A percentile compares a stretch with the other conserved stretches of the same genome.
phyloP scores from a whole-genome alignment of 1,140 invertebrate genomes.

The Tetranychus cinnabarinus region DNA sequence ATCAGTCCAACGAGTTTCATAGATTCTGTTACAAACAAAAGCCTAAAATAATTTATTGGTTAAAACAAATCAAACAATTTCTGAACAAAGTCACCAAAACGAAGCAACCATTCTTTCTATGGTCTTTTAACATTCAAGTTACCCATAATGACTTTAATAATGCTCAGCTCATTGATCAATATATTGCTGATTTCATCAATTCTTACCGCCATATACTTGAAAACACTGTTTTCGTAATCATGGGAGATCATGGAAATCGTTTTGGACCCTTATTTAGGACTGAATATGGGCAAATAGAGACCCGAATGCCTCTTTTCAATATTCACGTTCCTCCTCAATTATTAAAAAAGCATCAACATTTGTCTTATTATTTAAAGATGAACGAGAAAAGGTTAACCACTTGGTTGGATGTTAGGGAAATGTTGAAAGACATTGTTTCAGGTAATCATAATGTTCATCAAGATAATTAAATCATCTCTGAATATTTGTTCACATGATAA shows the following conservation, averaged over 20 bases:
- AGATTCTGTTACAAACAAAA: constrained; percentile 6
- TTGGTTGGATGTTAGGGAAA: constrained; percentile 16
- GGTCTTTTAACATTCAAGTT: constrained; percentile 2
- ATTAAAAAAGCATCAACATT: constrained; percentile 10
- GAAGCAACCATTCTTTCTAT: constrained; percentile 12
- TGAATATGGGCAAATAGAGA: constrained; percentile 16
- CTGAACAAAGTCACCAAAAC: constrained; percentile 11
- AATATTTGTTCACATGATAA: background rate
- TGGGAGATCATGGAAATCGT: constrained; percentile 9
- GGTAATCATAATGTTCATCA: background rate
- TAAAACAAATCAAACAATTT: constrained; percentile 15
- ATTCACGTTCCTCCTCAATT: constrained; percentile 14
- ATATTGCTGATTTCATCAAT: constrained; percentile 5
- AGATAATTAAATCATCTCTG: background rate
- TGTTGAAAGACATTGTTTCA: constrained; percentile 13
- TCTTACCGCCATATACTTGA: background rate
- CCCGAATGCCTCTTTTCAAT: constrained; percentile 17
- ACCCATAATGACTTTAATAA: constrained; percentile 10
- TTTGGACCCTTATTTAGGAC: constrained; percentile 13
- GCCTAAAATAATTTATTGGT: constrained; percentile 11
- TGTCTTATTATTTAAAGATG: background rate
- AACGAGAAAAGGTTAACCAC: constrained; percentile 7
- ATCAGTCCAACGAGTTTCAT: constrained; percentile 3
- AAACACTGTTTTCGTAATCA: constrained; percentile 6
- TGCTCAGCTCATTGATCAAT: constrained; percentile 5